Evolutionary conservation across 2,113 vertebrate species (phyloP), one percentile per base, ranked within the genome.

Genomic region (Psittacara wagleri): DNA sequence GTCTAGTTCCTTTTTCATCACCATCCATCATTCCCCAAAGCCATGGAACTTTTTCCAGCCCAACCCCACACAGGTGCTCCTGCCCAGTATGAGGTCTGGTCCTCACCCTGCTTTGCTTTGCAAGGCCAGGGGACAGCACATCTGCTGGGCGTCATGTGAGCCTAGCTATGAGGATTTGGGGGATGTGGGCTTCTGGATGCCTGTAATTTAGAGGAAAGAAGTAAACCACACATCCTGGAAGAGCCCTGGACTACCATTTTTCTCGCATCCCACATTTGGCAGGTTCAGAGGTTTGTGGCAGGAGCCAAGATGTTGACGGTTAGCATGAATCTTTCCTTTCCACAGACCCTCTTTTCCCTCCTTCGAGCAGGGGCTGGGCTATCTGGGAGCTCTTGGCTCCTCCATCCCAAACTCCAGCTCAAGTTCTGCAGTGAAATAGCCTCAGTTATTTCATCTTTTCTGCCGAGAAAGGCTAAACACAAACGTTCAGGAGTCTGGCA

Each of bases 171-270:
- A 64, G 66, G 44, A 39, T 27, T 1, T 84, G 90, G 77, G 66
- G 88, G 76, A 57, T 76, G 94, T 82, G 80, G 73, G 80, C 92
- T 95, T 62, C 84, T 89, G 69, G 54, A 37, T 66, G 82, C 49
- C 73, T 90, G 0, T 84, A 92, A 92, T 86, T 96, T 63, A 92
- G 57, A 88, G 85, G 83, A 55, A 86, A 88, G 79, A 72, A 92
- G 83, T 51, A 94, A 97, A 90, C 80, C 55, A 79, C 88, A 90
- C 57, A 63, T 88, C 92, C 92, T 95, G 90, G 64, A 94, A 86
- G 92, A 86, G 70, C 76, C 68, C 37, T 3, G 33, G 51, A 14
- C 55, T 90, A 57, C 92, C 69, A 31, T 93, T 92, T 84, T 79
- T 94, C 94, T 90, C 74, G 75, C 16, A 0, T 88, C 95, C 92